Percentiles rank a stretch among this genome's conserved stretches.
phyloP scores from a whole-genome alignment of 2,113 vertebrate species.

The Equus przewalskii region DNA sequence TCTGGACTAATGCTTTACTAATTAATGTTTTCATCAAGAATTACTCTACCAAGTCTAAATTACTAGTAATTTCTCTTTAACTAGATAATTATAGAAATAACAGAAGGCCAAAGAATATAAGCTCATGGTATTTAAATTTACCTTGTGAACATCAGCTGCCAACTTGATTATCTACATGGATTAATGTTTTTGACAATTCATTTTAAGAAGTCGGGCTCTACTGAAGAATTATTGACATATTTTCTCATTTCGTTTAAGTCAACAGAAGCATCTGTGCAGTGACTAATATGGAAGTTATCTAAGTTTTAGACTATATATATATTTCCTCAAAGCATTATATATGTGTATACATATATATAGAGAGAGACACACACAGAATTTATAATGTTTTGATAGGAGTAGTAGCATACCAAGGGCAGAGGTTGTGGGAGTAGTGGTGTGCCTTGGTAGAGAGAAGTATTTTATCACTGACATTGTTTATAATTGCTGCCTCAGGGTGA shows the following conservation, averaged over 20 bases:
- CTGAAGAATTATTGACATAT: slow-evolving; percentile 71
- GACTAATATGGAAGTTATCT: not conserved
- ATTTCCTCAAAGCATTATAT: not conserved
- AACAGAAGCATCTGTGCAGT: not conserved
- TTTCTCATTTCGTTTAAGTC: slow-evolving; percentile 65
- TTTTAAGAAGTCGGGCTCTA: slow-evolving; percentile 72
- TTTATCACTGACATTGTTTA: not conserved
- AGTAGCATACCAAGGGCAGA: not conserved
- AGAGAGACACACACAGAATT: not conserved
- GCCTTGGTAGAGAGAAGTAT: not conserved
- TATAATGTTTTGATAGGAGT: not conserved
- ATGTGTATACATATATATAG: not conserved
- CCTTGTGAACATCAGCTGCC: slow-evolving; percentile 68
- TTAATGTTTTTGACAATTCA: slow-evolving; percentile 56
- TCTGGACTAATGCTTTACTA: slow-evolving; percentile 63
- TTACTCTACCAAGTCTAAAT: slow-evolving; percentile 46
- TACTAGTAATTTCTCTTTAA: slow-evolving; percentile 64
- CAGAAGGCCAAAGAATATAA: not conserved
- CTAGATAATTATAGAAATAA: slow-evolving; percentile 67
- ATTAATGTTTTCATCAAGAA: slow-evolving; percentile 73
- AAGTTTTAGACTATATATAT: not conserved
- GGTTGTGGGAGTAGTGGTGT: not conserved
- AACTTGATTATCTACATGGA: slow-evolving; percentile 62
- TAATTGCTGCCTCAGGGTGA: not conserved
- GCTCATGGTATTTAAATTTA: slow-evolving; percentile 37